Base-by-base conservation (phyloP, 2,797 vertebrate species). In the Ibycter americanus region DNA sequence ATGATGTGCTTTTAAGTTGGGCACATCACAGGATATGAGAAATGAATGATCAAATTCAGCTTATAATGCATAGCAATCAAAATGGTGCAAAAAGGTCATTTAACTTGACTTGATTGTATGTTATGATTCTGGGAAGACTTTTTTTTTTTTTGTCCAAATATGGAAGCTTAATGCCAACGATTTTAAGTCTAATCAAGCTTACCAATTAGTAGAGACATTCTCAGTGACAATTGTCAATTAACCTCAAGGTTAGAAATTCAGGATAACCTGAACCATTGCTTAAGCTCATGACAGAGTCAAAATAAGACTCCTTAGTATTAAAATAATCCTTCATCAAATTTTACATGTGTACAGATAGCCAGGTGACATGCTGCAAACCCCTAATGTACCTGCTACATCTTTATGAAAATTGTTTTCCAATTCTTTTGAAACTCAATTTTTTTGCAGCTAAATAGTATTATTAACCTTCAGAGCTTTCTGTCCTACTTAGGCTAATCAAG, bases 191-290 rank as follows among this genome's bases (percentile, higher is more conserved):
- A 91, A 92, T 96, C 90, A 94, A 97, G 88, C 77, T 92, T 73
- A 55, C 58, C 86, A 90, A 95, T 97, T 96, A 94, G 91, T 55
- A 74, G 83, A 91, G 81, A 84, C 16, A 32, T 87, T 94, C 55
- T 88, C 66, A 55, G 92, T 93, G 85, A 97, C 95, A 96, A 96
- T 84, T 96, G 95, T 92, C 94, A 92, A 95, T 97, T 97, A 96
- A 97, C 95, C 95, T 87, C 86, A 59, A 92, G 93, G 88, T 95
- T 46, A 94, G 83, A 95, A 91, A 94, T 87, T 67, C 85, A 80
- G 67, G 67, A 56, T 88, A 91, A 93, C 88, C 66, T 49, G 38
- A 87, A 56, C 83, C 32, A 42, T 52, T 81, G 56, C 85, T 93
- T 88, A 58, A 90, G 67, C 47, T 95, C 66, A 5, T 79, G 66